Base-by-base conservation (phyloP, 2,888 invertebrate species). In the Trissoscelio sp. region DNA sequence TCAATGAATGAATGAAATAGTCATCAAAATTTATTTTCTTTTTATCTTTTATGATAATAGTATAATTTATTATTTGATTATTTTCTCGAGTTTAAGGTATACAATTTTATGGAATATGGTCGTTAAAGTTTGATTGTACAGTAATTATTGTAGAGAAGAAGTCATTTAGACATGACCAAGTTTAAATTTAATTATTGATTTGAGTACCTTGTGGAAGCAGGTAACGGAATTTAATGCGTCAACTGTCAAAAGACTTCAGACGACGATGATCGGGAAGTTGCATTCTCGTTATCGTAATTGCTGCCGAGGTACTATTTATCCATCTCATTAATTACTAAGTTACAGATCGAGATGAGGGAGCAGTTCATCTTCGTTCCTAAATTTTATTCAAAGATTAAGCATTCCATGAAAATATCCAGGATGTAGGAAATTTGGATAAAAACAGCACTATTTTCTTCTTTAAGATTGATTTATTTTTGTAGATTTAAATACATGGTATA, bases 191-290 rank as follows among this genome's bases (percentile, higher is more conserved):
- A 69, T 69, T 57, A 69, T 31, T 20, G 44, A 34, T 55, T 69
- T 18, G 34, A 58, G 16, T 57, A 16, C n/a, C 31, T 37, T 37
- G 20, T 14, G 24, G 20, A 58, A 37, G 12, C 58, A 48, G 48
- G 24, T 37, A 70, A 70, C 20, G 37, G 24, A 70, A 58, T 70
- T 58, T 58, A 70, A 57, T 12, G 37, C 48, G 24, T 58, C 48
- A 58, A 24, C 37, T 70, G 58, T 70, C 70, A 70, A 44, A 70
- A 70, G 70, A 24, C 16, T 24, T 51, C 39, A 51, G 51, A 66
- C 16, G 22, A 51, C 16, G 22, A 42, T 42, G 58, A 51, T 39
- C 39, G 24, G 16, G 51, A 51, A 64, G 48, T 37, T 51, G 31
- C 14, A 16, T 46, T 62, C 60, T 46, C 46, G 46, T 62, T 62